Evolutionary conservation across 2,797 vertebrate genomes (phyloP).

Genomic region (Sitta carolinensis): DNA sequence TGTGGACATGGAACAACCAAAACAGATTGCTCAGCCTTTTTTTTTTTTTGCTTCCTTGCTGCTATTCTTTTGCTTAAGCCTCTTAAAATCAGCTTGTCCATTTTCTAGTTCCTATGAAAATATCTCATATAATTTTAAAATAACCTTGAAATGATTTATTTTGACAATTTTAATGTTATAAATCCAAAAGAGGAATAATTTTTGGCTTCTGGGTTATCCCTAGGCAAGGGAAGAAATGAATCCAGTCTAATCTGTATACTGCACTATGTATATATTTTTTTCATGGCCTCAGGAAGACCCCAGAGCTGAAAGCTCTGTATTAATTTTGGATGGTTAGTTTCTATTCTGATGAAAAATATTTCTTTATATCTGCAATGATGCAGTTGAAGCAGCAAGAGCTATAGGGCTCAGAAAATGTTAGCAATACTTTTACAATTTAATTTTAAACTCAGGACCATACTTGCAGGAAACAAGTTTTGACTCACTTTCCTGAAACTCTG

Average conservation of each 20-base stretch:
- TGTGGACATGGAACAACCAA: not conserved
- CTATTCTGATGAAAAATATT: constrained; percentile 5
- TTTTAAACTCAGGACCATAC: not conserved
- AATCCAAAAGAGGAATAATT: not conserved
- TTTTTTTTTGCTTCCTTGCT: not conserved
- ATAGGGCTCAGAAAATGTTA: not conserved
- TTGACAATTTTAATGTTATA: not conserved
- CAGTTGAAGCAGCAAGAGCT: not conserved
- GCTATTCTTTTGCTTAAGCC: not conserved
- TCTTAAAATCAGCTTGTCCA: not conserved
- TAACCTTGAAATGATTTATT: constrained; percentile 18
- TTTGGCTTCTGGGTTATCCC: constrained; percentile 10
- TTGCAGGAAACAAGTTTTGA: not conserved
- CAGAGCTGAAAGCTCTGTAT: not conserved
- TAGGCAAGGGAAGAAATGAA: constrained; percentile 18
- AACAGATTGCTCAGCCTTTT: not conserved
- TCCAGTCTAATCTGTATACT: not conserved
- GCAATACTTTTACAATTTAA: not conserved
- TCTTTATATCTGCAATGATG: not conserved
- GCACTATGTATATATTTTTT: not conserved
- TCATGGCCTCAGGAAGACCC: not conserved
- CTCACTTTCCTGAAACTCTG: not conserved
- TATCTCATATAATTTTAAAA: not conserved
- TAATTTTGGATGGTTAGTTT: constrained; percentile 36
- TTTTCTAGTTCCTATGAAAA: constrained; percentile 1